A percentile compares a stretch with the other conserved stretches of the same genome.
These are phyloP conservation scores for Erpobdella octoculata DNA, from an alignment of 2,888 invertebrate genomes.

Conservation along the genomic window DNA sequence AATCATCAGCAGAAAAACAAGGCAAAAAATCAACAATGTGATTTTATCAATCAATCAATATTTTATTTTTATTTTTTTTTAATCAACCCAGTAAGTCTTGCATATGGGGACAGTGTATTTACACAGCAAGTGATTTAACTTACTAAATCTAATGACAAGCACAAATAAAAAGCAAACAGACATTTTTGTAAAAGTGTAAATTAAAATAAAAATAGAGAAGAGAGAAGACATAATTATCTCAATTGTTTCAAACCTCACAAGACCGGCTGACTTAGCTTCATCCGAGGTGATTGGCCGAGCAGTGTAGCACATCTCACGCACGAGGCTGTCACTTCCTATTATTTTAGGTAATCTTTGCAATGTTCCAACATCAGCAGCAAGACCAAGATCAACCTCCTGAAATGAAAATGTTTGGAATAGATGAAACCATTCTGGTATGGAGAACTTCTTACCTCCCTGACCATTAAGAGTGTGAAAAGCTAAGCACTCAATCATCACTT, in stretches of 20 bases:
- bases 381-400: conserved; percentile 59
- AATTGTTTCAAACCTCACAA: conserved; percentile 63
- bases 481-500: no score
- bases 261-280: conserved; percentile 73
- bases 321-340: conserved; percentile 76
- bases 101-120: neutral
- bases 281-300: conserved; percentile 70
- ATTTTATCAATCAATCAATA: no score
- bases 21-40: no score
- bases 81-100: no score
- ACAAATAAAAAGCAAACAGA: no score
- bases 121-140: no score
- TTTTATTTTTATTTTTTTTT: no score
- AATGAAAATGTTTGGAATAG: neutral
- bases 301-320: conserved; percentile 78
- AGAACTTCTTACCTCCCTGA: neutral
- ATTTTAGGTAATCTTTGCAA: conserved; percentile 84
- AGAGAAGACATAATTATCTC: neutral
- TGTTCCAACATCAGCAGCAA: conserved; percentile 91
- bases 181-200: no score
- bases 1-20: no score
- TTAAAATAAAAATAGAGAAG: neutral
- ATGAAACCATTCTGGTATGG: neutral
- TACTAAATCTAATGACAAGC: no score
- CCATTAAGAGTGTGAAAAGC: no score